Evolutionary conservation across 2,888 invertebrate species (phyloP).

Genomic region (Acheta domesticus): DNA sequence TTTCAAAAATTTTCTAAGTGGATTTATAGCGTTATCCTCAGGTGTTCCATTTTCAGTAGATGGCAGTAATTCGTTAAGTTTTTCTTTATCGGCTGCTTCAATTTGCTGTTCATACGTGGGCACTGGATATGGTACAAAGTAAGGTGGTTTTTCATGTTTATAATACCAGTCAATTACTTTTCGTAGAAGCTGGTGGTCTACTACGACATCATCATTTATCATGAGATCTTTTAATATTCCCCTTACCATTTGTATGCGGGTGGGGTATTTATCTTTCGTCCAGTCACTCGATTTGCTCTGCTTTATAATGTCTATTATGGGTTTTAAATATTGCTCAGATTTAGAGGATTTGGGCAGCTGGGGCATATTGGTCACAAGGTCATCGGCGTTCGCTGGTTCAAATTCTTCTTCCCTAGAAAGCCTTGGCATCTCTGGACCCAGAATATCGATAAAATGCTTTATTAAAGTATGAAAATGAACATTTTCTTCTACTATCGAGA

Average conservation of each 20-base stretch:
- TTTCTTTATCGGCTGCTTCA: background rate
- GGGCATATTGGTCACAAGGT: background rate
- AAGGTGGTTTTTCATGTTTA: background rate
- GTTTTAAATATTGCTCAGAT: background rate
- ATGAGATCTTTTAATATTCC: background rate
- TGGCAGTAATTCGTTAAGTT: background rate
- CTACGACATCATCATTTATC: background rate
- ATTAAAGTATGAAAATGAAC: background rate
- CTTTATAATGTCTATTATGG: background rate
- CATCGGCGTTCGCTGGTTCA: background rate
- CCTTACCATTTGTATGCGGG: background rate
- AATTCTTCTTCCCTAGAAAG: background rate
- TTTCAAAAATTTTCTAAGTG: background rate
- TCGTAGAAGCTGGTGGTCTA: background rate
- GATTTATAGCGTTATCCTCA: background rate
- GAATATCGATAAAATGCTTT: background rate
- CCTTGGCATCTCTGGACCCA: background rate
- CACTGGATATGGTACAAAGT: background rate
- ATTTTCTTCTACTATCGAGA: background rate
- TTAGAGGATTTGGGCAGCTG: background rate
- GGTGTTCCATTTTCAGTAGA: background rate
- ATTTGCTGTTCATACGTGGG: background rate
- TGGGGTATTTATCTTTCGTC: background rate
- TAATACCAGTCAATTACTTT: constrained; percentile 1
- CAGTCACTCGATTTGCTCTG: background rate